Evolutionary conservation across 2,888 invertebrate species (phyloP), one percentile per base, ranked within the genome.

Genomic region (Linnaemya tessellans): DNA sequence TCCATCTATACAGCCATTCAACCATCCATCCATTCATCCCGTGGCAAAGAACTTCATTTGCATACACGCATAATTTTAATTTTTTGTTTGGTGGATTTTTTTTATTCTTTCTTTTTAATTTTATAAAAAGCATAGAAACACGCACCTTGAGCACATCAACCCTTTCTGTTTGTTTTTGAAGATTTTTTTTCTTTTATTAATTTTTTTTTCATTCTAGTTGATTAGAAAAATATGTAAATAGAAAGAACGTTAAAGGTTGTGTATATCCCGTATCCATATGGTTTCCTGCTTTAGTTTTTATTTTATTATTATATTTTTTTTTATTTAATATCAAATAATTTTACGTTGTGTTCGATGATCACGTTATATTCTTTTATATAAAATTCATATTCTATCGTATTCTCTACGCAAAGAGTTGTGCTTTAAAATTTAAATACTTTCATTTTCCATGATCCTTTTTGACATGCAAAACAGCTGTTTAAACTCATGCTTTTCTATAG

Each of bases 111-210:
- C 38, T 65, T 67, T 71, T 80, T 77, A 78, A 81, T 84, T 84
- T 78, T 49, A 35, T 74, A 68, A 74, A 84, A 70, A 78, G 68
- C 77, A 62, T 60, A 51, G 41, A 67, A 67, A 74, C 58, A 85
- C 80, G 71, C 85, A 85, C 85, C 85, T 85, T 85, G 80, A 85
- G 64, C 79, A 85, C 74, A 80, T 30, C 84, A 84, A 84, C 85
- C 85, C 85, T 82, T 82, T 81, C 10, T 46, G 25, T 35, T 41
- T 60, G 56, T 41, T 9, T 80, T 18, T 62, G 9, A 60, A 68
- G 68, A 54, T 68, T 81, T 82, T 75, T 84, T 65, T 74, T 30
- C 38, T 54, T 1, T 30, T 30, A 3, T 30, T 30, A 30, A 30
- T 30, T 30, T 80, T 84, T 65, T 74, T 30, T 38, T 43, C 1